Evolutionary conservation across 2,113 vertebrate genomes (phyloP), one percentile per base, ranked within the genome.

Genomic region (Ornithorhynchus anatinus): DNA sequence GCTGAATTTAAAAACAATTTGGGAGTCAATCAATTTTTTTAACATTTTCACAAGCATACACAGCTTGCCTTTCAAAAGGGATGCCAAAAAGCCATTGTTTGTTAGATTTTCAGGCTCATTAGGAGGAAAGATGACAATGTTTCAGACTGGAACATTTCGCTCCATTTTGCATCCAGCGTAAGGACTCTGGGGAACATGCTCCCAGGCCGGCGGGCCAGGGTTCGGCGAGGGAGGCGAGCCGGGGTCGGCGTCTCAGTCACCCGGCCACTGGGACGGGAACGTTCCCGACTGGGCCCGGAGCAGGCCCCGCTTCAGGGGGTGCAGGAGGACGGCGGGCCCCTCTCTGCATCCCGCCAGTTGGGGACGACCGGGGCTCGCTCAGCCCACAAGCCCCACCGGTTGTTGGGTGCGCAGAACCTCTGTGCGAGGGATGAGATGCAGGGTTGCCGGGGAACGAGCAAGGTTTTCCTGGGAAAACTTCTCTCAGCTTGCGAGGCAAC

Each of bases 1-100:
- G 93, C 90, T 92, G 93, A 95, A 95, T 94, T 95, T 94, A 94
- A 94, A 95, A 94, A 93, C 93, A 93, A 94, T 93, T 95, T 92
- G 87, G 86, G 93, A 94, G 93, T 95, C 91, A 93, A 94, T 96
- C 93, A 93, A 91, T 94, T 94, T 94, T 91, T 88, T 89, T 77
- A 91, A 90, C 88, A 59, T 92, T 91, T 89, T 92, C 92, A 93
- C 88, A 92, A 89, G 88, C 83, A 86, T 76, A 91, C 89, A 89
- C 87, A 92, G 88, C 86, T 89, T 92, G 89, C 86, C 89, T 92
- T 91, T 91, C 88, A 91, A 86, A 91, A 89, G 91, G 79, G 77
- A 92, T 93, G 92, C 92, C 93, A 93, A 91, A 93, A 93, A 91
- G 84, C 90, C 91, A 92, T 90, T 94, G 92, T 94, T 93, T 92